Percentiles rank a stretch among this genome's conserved stretches.
Evolutionary conservation across 1,140 invertebrate genomes (phyloP).

Genomic region (Drosophila ironensis): DNA sequence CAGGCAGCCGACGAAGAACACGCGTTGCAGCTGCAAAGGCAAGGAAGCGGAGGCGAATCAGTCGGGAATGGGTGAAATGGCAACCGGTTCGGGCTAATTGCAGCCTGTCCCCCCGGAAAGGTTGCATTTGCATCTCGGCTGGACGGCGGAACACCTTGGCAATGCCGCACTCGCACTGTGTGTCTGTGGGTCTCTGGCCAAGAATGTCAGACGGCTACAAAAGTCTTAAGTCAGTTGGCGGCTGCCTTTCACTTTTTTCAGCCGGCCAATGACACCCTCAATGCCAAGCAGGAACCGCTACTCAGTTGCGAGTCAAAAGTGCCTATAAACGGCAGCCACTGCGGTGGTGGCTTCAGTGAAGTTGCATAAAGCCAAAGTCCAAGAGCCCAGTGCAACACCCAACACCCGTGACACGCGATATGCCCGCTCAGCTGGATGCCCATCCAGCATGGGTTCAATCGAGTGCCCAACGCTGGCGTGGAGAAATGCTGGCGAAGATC

Average conservation of each 20-base stretch:
- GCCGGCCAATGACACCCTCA: conserved; percentile 75
- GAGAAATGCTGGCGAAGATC: conserved; percentile 46
- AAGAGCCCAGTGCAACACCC: conserved; percentile 7
- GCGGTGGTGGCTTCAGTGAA: conserved; percentile 5
- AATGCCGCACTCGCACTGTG: conserved; percentile 35
- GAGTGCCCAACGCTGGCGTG: conserved; percentile 28
- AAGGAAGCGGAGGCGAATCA: background rate
- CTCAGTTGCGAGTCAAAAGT: conserved; percentile 3
- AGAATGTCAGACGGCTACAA: conserved; percentile 60
- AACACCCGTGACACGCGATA: conserved; percentile 58
- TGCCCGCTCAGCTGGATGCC: conserved; percentile 29
- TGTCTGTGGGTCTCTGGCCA: background rate
- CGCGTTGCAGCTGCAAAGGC: conserved; percentile 52
- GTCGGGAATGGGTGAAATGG: conserved; percentile 8
- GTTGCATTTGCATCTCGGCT: conserved; percentile 13
- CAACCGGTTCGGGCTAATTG: conserved; percentile 66
- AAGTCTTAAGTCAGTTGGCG: conserved; percentile 32
- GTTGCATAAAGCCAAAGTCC: conserved; percentile 56
- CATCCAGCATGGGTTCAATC: conserved; percentile 53
- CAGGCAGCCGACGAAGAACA: conserved; percentile 59
- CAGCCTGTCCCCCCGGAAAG: conserved; percentile 6
- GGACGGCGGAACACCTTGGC: conserved; percentile 57
- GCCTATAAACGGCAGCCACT: background rate
- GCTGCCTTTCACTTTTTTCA: conserved; percentile 71
- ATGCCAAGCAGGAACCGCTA: conserved; percentile 73